Base-by-base conservation (phyloP, 2,888 invertebrate genomes). In the Tortricodes alternella region DNA sequence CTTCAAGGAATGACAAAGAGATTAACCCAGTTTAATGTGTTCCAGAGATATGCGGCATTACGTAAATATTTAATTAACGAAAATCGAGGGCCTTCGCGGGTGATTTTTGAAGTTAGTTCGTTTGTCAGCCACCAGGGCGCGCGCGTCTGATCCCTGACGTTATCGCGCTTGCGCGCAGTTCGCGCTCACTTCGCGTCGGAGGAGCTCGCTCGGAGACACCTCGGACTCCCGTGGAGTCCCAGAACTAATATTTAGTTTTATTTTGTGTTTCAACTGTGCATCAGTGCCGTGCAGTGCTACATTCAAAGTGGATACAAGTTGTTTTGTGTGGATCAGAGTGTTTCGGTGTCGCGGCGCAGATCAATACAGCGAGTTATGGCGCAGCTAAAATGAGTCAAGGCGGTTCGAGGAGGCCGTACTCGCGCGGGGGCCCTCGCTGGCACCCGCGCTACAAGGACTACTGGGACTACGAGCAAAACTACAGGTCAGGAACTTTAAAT, bases 401-500 rank as follows among this genome's bases (percentile, higher is more conserved):
- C 59, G 89, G 90, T 67, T 89, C 89, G 1, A 66, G 89, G 61
- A 76, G 89, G 66, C 89, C 89, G 60, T 89, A 85, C 64, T 89
- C 89, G 62, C 89, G 89, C 67, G 89, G 89, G 71, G 89, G 89
- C 65, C 89, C 84, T 51, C 83, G 89, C 41, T 90, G 89, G 88
- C 89, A 89, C 74, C 88, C 89, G 69, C 88, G 89, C 52, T 90
- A 90, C 81, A 90, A 90, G 78, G 90, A 90, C 59, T 90, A 88
- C 73, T 90, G 89, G 89, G 90, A 89, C 64, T 89, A 88, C 78
- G 90, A 90, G 56, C 89, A 90, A 58, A 89, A 87, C 66, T 90
- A 89, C 73, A 90, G 89, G 89, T 81, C 59, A 51, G 65, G 62
- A 11, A 4, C 21, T 16, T 6, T n/a, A n/a, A 13, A 4, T 11